These are phyloP conservation scores for Calycopis cecrops DNA, from an alignment of 1,140 invertebrate species.

Conservation along the genomic window DNA sequence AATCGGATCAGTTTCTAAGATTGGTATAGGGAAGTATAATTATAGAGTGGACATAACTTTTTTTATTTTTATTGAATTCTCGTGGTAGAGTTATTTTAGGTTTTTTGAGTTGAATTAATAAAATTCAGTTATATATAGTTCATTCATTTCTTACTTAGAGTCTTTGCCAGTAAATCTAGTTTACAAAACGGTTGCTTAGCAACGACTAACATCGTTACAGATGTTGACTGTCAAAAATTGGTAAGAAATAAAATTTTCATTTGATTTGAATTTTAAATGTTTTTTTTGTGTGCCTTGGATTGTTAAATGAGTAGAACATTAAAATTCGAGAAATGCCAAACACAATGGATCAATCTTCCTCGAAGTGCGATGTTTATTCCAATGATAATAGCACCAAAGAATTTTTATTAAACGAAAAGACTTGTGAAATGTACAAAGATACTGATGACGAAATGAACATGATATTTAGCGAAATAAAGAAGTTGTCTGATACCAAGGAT, in stretches of 20 bases:
- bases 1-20: no score
- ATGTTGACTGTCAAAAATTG: slow-evolving; percentile 5
- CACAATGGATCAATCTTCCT: neutral
- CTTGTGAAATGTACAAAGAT: slow-evolving; percentile 56
- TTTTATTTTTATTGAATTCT: no score
- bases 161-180: neutral
- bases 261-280: neutral
- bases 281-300: neutral
- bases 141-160: neutral
- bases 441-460: slow-evolving; percentile 65
- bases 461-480: slow-evolving; percentile 64
- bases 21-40: no score
- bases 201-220: slow-evolving; percentile 24
- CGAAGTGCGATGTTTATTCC: slow-evolving; percentile 32
- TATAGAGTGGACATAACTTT: no score
- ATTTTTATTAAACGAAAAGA: slow-evolving; percentile 59
- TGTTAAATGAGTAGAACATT: neutral
- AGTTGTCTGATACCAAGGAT: slow-evolving; percentile 42
- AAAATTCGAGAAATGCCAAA: neutral
- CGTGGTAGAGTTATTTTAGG: no score
- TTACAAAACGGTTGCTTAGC: slow-evolving; percentile 39
- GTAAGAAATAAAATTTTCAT: neutral
- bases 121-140: no score
- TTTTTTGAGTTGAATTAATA: no score
- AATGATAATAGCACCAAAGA: slow-evolving; percentile 60